These are phyloP conservation scores for Megaceryle maxima DNA, from an alignment of 2,113 vertebrate species.

Conservation along the genomic window DNA sequence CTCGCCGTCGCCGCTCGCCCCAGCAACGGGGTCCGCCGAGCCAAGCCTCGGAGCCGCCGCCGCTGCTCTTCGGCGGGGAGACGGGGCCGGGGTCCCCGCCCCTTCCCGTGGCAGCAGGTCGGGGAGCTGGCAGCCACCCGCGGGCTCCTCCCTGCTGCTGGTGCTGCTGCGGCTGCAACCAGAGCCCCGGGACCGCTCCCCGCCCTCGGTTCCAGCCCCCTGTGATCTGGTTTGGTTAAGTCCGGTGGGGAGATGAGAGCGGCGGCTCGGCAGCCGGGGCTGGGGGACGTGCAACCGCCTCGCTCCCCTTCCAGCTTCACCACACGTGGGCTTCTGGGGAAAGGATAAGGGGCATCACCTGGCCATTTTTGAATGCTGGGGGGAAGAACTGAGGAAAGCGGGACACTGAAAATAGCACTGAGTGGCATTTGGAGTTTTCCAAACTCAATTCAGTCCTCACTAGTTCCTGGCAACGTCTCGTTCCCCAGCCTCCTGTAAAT, in stretches of 20 bases:
- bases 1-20: neutral
- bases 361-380: fast-evolving
- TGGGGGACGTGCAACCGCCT: neutral
- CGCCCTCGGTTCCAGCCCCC: constrained; percentile 44
- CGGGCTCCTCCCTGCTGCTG: constrained; percentile 62
- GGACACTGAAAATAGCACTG: neutral
- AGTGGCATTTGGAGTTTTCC: neutral
- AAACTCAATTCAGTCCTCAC: neutral
- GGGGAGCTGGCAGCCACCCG: neutral
- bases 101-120: neutral
- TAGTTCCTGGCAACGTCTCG: neutral
- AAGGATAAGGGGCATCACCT: fast-evolving
- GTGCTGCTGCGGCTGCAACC: neutral
- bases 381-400: neutral
- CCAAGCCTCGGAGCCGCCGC: neutral
- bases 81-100: neutral
- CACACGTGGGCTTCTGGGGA: fast-evolving
- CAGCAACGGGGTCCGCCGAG: neutral
- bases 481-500: neutral
- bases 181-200: constrained; percentile 26
- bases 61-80: neutral
- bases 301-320: fast-evolving
- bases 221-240: constrained; percentile 15
- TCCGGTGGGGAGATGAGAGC: neutral
- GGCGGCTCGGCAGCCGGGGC: neutral